Evolutionary conservation across 92 coral and sea anemone species (phyloP), one percentile per base, ranked within the genome.

Genomic region (Pocillopora meandrina): DNA sequence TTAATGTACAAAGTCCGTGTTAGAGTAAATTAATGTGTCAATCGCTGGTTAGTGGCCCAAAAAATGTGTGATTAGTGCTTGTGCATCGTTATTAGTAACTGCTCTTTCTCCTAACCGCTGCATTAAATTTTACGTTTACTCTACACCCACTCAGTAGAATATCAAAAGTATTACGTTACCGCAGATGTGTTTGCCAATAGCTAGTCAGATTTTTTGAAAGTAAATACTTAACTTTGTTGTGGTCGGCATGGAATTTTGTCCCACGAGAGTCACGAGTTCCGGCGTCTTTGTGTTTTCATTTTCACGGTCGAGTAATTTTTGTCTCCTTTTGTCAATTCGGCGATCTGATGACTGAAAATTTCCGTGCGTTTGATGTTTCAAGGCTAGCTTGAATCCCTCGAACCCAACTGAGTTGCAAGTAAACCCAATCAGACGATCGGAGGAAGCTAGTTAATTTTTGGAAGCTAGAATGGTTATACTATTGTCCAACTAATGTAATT

Each of bases 251-350:
- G 58, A 56, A 58, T 80, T 68, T 42, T 10, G 84, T 23, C 84
- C 76, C 76, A 69, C 67, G 77, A 52, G 75, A 23, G 85, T 75
- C 82, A 84, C 82, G 78, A 79, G 89, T 59, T 21, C 10, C 17
- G 84, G 16, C 42, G 34, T 49, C 62, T 59, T 71, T 87, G 19
- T 80, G 82, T 80, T 87, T 79, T 79, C 80, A 75, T 72, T 71
- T 68, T 79, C 87, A 81, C 82, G 82, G 69, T 78, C 82, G 84
- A 85, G 84, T 85, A 76, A 15, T 77, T 66, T 75, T 64, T 31
- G 76, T 60, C n/a, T 75, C 19, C 17, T 52, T 75, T 55, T 74
- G 65, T 42, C 35, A 47, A n/a, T 26, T 52, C 19, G 16, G 9
- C 58, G 12, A 59, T 26, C 75, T 15, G 19, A 62, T 84, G 87